Percentiles rank a stretch among this genome's conserved stretches.
phyloP scores from a whole-genome alignment of 2,113 vertebrate species.

The Numida meleagris region DNA sequence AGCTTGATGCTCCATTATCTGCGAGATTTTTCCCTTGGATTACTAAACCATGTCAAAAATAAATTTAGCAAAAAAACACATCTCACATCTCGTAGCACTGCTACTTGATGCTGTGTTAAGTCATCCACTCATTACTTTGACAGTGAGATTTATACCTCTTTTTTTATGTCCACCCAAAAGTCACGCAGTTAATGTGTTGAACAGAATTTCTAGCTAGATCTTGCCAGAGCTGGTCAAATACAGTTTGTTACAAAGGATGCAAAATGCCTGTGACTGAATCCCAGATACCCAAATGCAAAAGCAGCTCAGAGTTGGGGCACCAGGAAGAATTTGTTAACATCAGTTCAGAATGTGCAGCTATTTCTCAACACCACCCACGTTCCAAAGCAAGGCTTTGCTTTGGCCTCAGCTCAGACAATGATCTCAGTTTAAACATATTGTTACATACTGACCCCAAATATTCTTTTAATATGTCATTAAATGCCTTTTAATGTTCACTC shows the following conservation, averaged over 20 bases:
- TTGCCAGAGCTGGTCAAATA: background rate
- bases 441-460: background rate
- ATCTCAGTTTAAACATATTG: background rate
- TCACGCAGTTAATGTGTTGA: background rate
- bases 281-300: background rate
- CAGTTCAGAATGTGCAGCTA: background rate
- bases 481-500: background rate
- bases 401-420: background rate
- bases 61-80: background rate
- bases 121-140: background rate
- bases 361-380: background rate
- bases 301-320: background rate
- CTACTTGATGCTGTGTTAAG: background rate
- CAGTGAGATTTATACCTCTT: background rate
- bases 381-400: background rate
- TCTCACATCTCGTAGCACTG: background rate
- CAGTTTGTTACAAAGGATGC: background rate
- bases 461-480: background rate
- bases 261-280: background rate
- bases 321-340: background rate
- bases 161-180: background rate
- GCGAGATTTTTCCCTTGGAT: background rate
- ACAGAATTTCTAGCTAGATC: background rate
- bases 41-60: conserved; percentile 16
- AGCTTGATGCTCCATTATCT: background rate